Conservation (phyloP, 2,797 vertebrate genomes). For the Pseudochirops cupreus region DNA sequence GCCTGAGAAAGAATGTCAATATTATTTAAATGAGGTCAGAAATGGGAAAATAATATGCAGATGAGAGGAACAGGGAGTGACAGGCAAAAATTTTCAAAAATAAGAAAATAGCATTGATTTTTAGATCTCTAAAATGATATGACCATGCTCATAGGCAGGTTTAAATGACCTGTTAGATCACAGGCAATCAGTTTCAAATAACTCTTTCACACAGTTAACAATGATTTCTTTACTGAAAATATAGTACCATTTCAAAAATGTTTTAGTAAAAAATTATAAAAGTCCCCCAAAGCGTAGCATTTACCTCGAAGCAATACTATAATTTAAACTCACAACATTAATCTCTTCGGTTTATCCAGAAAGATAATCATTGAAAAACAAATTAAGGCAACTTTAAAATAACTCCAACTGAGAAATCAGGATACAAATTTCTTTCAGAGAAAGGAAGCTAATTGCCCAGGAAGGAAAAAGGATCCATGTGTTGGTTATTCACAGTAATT, state of each 20-base stretch:
- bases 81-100: conserved; percentile 43
- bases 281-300: conserved; percentile 42
- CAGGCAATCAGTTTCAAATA: conserved; percentile 9
- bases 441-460: neutral
- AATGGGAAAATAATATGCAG: conserved; percentile 20
- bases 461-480: conserved; percentile 20
- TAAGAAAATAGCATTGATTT: conserved; percentile 21
- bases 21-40: conserved; percentile 31
- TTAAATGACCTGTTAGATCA: conserved; percentile 24
- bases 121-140: conserved; percentile 46
- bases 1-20: conserved; percentile 32
- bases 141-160: conserved; percentile 4
- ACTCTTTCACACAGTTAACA: conserved; percentile 20
- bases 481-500: conserved; percentile 40
- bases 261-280: conserved; percentile 72
- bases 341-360: conserved; percentile 26
- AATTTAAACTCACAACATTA: conserved; percentile 39
- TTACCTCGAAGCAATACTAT: conserved; percentile 19
- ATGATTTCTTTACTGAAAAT: conserved; percentile 29
- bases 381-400: conserved; percentile 55
- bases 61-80: neutral
- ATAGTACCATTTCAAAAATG: conserved; percentile 31
- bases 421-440: conserved; percentile 47
- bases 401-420: conserved; percentile 48
- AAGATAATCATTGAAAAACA: conserved; percentile 60